A percentile compares a stretch with the other conserved stretches of the same genome.
These are phyloP conservation scores for Mesocricetus auratus DNA, from an alignment of 2,113 vertebrate species.

Conservation along the genomic window DNA sequence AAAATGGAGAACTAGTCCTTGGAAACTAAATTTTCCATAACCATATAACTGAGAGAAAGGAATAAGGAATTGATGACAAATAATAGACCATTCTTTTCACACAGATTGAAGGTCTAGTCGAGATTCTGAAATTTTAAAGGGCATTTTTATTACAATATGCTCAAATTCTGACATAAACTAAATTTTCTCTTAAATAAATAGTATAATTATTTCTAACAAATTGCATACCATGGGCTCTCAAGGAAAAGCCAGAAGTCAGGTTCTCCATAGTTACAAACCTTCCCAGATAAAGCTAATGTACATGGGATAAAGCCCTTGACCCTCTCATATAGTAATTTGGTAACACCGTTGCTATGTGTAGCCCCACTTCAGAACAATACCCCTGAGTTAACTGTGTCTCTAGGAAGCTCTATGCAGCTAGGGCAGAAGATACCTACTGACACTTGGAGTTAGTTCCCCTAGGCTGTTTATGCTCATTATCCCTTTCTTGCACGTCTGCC, in stretches of 20 bases:
- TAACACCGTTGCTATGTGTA: neutral
- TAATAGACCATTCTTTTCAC: neutral
- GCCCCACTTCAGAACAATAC: neutral
- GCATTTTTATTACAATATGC: neutral
- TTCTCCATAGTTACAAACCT: neutral
- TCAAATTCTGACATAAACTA: neutral
- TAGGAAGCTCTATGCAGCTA: neutral
- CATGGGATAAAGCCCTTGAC: accelerated
- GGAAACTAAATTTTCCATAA: neutral
- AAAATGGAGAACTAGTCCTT: conserved; percentile 8
- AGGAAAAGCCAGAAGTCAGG: neutral
- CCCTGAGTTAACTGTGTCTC: neutral
- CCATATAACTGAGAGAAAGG: neutral
- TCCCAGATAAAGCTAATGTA: neutral
- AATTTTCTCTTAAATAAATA: conserved; percentile 5
- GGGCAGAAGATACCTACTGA: neutral
- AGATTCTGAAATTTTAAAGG: conserved; percentile 41
- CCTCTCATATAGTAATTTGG: neutral
- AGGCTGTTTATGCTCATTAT: conserved; percentile 4
- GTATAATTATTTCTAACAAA: neutral
- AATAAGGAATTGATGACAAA: neutral
- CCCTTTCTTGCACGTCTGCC: neutral
- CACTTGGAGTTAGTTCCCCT: neutral
- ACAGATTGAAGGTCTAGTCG: neutral
- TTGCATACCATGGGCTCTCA: neutral